Conservation (phyloP, 92 coral and sea anemone genomes). For the Galaxea fascicularis region DNA sequence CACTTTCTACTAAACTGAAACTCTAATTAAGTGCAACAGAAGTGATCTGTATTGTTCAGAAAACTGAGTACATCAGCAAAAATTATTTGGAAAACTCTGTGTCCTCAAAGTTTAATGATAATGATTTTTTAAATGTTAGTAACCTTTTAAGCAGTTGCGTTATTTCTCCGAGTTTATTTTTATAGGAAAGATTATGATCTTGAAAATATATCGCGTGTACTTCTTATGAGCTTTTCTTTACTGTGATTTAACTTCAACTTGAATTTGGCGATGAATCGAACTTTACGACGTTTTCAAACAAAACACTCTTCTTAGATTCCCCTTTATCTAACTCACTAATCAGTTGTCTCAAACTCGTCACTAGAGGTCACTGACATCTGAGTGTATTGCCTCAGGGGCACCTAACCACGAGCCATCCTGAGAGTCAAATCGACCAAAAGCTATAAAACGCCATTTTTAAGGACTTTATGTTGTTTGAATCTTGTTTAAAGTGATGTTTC, state of each 20-base stretch:
- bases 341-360: background rate
- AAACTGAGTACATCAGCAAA: too few relatives aligned
- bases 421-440: too few relatives aligned
- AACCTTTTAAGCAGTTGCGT: background rate
- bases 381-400: too few relatives aligned
- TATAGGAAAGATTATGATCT: too few relatives aligned
- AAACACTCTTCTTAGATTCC: constrained; percentile 10
- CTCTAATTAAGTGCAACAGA: background rate
- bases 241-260: background rate
- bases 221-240: background rate
- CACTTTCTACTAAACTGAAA: background rate
- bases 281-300: background rate
- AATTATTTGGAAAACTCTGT: too few relatives aligned
- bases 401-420: too few relatives aligned
- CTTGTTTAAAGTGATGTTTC: too few relatives aligned
- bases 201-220: background rate
- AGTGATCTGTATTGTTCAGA: too few relatives aligned
- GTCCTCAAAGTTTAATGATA: too few relatives aligned
- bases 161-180: background rate
- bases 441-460: too few relatives aligned
- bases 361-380: background rate
- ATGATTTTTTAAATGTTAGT: too few relatives aligned
- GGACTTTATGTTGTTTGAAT: too few relatives aligned
- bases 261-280: background rate
- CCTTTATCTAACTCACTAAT: background rate